Base-by-base conservation (phyloP, 2,888 invertebrate species). In the Ophraella communa region DNA sequence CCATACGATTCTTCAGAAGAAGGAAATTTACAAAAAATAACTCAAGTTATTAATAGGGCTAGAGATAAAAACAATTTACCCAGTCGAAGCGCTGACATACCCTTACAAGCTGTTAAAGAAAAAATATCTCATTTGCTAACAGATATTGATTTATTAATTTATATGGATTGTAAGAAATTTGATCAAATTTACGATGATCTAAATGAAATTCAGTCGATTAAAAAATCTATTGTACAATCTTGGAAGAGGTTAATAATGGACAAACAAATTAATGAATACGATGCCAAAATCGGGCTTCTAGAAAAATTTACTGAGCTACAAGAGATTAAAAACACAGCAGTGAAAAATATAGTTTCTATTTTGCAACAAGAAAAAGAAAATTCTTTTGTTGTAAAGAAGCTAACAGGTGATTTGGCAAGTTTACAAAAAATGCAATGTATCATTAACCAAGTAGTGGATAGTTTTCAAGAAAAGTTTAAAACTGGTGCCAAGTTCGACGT, bases 401-500 rank as follows among this genome's bases (percentile, higher is more conserved):
- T 80, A 20, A 74, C 80, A 2, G 77, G 77, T 65, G 71, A 74
- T 23, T 66, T 82, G 52, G 73, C 80, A 1, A 65, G 74, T n/a
- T 66, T 82, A 3, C 79, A 80, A 58, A 80, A 80, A 67, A 62
- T 81, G 0, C 80, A 80, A 58, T 77, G 78, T 44, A 64, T 80
- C 4, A 75, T 80, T 10, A 70, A 73, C 5, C 75, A 76, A 58
- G 75, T 80, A 1, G 73, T 78, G 1, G 79, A 76, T 30, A 76
- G 78, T 62, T 78, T 80, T 52, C 72, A 74, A n/a, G 75, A 78
- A 24, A 71, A 75, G 4, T 75, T 81, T 11, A 76, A 78, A 60
- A 85, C 85, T 66, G 85, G 85, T 17, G 83, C 83, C 54, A 79
- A 83, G 10, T 78, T 84, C 24, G 83, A 84, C 67, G 82, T 84